Evolutionary conservation across 2,113 vertebrate species (phyloP), one percentile per base, ranked within the genome.

Genomic region (Thunnus maccoyii): DNA sequence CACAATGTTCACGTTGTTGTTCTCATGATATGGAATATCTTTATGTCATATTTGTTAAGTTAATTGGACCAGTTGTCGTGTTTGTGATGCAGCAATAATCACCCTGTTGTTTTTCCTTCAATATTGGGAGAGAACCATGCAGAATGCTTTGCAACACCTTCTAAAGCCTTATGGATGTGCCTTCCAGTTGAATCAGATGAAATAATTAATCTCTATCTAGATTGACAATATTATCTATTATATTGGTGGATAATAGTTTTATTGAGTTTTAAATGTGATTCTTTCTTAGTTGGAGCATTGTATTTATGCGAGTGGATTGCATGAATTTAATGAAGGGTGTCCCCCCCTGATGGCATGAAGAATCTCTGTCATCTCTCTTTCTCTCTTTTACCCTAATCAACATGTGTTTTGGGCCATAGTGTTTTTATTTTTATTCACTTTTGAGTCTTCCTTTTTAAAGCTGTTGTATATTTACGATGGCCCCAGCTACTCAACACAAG

Each of bases 101-200:
- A 93, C 93, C 86, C 89, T 92, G 64, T 86, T 95, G 86, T 90
- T 95, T 22, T 94, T 94, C 95, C 95, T 95, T 94, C 89, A 93
- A 91, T 93, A 88, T 92, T 95, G 89, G 95, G 88, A 92, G 86
- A 93, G 88, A 92, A 93, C 60, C 85, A 70, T 83, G 71, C 88
- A 88, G 81, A 96, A 96, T 94, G 95, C 95, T 96, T 96, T 95
- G 94, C 94, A 96, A 96, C 97, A 96, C 96, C 96, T 95, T 96
- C 93, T 93, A 90, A 96, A 97, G 97, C 97, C 97, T 95, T 95
- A 95, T 87, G 96, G 96, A 98, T 95, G 97, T 99, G 98, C 98
- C 98, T 99, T 99, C 94, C 96, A 96, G 95, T 95, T 84, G 20
- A 93, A 93, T 93, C 88, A 72, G 86, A 94, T 96, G 78, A 94